A percentile compares a stretch with the other conserved stretches of the same genome.
phyloP scores from a whole-genome alignment of 1,140 invertebrate genomes.

The Drosophila bocki region DNA sequence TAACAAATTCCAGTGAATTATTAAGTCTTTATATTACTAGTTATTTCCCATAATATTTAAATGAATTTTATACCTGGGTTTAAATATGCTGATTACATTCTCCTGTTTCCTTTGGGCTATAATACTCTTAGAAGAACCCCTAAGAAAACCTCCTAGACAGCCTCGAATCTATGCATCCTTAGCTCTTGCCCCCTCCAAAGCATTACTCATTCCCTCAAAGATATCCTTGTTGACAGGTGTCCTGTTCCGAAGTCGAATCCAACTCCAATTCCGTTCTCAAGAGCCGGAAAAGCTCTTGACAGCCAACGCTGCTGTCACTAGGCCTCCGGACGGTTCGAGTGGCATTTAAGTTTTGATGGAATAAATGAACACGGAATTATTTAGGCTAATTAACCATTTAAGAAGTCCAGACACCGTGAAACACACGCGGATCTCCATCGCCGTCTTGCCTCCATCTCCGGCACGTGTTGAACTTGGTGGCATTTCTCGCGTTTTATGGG shows the following conservation, averaged over 20 bases:
- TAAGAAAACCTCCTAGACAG: neutral
- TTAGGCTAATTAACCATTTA: constrained; percentile 63
- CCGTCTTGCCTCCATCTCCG: constrained; percentile 17
- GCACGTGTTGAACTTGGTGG: constrained; percentile 45
- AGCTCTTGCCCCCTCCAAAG: neutral
- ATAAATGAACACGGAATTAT: constrained; percentile 49
- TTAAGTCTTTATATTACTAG: neutral
- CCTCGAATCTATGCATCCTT: neutral
- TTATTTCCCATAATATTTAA: neutral
- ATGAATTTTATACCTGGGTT: no score
- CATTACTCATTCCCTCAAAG: constrained; percentile 62
- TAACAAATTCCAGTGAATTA: neutral
- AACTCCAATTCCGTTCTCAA: constrained; percentile 17
- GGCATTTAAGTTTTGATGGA: constrained; percentile 49
- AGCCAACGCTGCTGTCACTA: constrained; percentile 11
- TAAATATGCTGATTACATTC: no score
- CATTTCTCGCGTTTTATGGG: constrained; percentile 58
- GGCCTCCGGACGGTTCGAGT: constrained; percentile 31
- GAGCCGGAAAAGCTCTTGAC: constrained; percentile 25
- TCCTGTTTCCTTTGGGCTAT: no score
- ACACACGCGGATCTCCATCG: constrained; percentile 10
- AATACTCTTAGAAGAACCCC: no score
- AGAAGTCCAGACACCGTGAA: constrained; percentile 31
- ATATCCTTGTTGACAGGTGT: constrained; percentile 62
- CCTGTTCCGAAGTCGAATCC: constrained; percentile 18